Evolutionary conservation across 2,888 invertebrate genomes (phyloP).

Genomic region (Arge pagana): DNA sequence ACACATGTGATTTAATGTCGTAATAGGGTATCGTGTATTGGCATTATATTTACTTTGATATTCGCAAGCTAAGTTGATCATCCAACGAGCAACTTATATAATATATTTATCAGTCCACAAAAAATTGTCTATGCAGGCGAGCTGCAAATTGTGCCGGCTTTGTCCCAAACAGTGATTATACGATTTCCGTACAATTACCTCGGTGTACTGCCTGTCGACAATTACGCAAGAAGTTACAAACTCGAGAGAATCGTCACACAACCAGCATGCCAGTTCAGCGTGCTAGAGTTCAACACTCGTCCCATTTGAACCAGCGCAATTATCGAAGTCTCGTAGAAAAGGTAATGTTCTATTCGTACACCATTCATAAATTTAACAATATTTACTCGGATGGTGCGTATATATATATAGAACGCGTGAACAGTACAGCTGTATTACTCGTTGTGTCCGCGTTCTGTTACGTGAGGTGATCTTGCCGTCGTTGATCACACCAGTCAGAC

Average conservation of each 20-base stretch:
- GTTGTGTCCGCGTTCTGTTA: too few species aligned
- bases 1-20: conserved; percentile 6
- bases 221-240: conserved; percentile 12
- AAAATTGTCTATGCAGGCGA: neutral
- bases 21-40: neutral
- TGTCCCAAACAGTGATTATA: neutral
- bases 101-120: too few species aligned
- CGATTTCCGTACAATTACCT: conserved; percentile 13
- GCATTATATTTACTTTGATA: too few species aligned
- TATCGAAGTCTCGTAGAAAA: conserved; percentile 15
- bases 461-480: too few species aligned
- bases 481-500: too few species aligned
- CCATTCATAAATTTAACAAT: conserved; percentile 14
- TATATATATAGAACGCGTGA: too few species aligned
- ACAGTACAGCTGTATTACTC: too few species aligned
- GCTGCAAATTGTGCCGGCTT: conserved; percentile 4
- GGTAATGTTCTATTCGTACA: conserved; percentile 18
- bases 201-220: conserved; percentile 14
- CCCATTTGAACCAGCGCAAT: conserved; percentile 8
- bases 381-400: too few species aligned
- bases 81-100: too few species aligned
- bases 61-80: too few species aligned
- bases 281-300: too few species aligned
- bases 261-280: too few species aligned
- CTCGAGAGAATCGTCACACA: conserved; percentile 10